Base-by-base conservation (phyloP, 2,888 invertebrate genomes). In the Loripinus fragilis region DNA sequence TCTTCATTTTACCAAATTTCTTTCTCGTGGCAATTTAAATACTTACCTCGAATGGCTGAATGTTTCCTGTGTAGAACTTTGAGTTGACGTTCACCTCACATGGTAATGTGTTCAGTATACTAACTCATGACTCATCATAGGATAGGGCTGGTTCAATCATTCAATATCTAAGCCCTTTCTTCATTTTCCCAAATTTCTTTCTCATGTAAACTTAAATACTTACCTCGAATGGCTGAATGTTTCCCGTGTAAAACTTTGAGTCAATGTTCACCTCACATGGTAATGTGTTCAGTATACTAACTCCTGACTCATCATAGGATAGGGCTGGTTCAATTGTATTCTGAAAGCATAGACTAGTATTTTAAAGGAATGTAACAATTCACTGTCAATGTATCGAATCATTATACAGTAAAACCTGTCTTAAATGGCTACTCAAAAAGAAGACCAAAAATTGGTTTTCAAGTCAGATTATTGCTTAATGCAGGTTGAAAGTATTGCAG, bases 231-330 rank as follows among this genome's bases (percentile, higher is more conserved):
- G 65, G 55, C 5, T 48, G 55, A 0, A 87, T 38, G 12, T 41
- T 66, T 25, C 76, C 79, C 15, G 66, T 71, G 60, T 76, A 85
- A 3, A 81, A 35, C 0, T 72, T 23, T 10, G 87, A 85, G 3
- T 69, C 67, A 2, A 89, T 64, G 25, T 71, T 50, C n/a, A 85
- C 74, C 45, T 78, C 91, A 87, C 96, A 96, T 0, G 94, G 95
- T 20, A 96, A 91, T 0, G 95, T 95, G 90, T 96, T 96, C 86
- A 96, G 93, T 35, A 96, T 91, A 77, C 95, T 95, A 66, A 96
- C 86, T 0, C 95, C 95, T 0, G 95, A 93, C 64, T 93, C 90
- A 35, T 92, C 89, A 28, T 88, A 84, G 7, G 71, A 41, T 30
- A 87, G 25, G 15, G 74, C 74, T 20, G 67, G 68, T 30, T 84